Percentiles rank a stretch among this genome's conserved stretches.
phyloP scores from a whole-genome alignment of 2,888 invertebrate species.

The Diplazon laetatorius region DNA sequence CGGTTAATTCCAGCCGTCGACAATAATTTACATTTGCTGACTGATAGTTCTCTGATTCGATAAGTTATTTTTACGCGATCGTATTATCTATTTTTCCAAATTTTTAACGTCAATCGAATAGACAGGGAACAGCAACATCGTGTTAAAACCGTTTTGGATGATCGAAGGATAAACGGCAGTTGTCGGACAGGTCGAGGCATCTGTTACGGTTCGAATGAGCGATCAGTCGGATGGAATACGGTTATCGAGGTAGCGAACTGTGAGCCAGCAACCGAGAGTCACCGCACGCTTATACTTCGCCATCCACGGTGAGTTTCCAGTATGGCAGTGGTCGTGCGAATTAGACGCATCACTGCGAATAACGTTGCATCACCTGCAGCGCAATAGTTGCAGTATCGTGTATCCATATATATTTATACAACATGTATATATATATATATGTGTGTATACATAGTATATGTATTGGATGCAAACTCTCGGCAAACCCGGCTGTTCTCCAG shows the following conservation, averaged over 20 bases:
- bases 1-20: too few relatives aligned
- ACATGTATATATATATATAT: not conserved
- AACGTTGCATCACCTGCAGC: conserved; percentile 60
- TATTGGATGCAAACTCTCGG: conserved; percentile 10
- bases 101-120: conserved; percentile 9
- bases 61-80: not conserved
- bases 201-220: conserved; percentile 9
- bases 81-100: not conserved
- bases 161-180: not conserved
- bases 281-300: conserved; percentile 26
- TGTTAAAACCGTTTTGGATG: not conserved
- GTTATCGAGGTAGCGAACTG: conserved; percentile 30
- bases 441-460: too few relatives aligned
- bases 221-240: conserved; percentile 30
- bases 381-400: conserved; percentile 17
- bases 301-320: not conserved
- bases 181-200: conserved; percentile 30
- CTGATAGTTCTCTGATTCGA: too few relatives aligned
- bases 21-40: too few relatives aligned
- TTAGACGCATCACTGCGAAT: conserved; percentile 66
- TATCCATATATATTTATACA: not conserved
- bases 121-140: not conserved
- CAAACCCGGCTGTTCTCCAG: not conserved
- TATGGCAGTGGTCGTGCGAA: conserved; percentile 4
- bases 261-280: conserved; percentile 15